These are phyloP conservation scores for Vimba vimba DNA, from an alignment of 2,113 vertebrate genomes.

Conservation along the genomic window DNA sequence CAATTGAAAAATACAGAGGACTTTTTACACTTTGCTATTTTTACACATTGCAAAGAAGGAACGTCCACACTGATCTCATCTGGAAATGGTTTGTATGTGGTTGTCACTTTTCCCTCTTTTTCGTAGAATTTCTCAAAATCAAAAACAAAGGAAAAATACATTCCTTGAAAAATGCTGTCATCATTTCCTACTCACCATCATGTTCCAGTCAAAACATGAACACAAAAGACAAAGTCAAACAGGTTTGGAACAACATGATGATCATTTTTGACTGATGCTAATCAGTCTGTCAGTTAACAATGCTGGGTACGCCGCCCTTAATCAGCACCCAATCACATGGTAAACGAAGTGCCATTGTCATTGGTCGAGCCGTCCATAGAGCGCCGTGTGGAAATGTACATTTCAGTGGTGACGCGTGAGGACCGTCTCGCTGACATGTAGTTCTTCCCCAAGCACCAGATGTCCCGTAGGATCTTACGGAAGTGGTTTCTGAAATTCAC, in stretches of 20 bases:
- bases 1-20: neutral
- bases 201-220: neutral
- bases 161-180: neutral
- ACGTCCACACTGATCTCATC: neutral
- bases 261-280: neutral
- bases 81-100: neutral
- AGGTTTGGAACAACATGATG: neutral
- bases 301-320: neutral
- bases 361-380: constrained; percentile 34
- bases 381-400: constrained; percentile 34
- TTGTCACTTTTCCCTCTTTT: neutral
- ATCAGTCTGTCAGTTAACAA: neutral
- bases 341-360: constrained; percentile 52
- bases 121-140: neutral
- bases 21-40: neutral
- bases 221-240: neutral
- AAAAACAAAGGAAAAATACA: neutral
- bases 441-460: constrained; percentile 78
- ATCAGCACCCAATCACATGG: constrained; percentile 39
- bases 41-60: neutral
- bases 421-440: constrained; percentile 58
- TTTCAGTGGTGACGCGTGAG: constrained; percentile 46
- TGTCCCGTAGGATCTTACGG: constrained; percentile 78
- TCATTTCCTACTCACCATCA: neutral
- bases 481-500: constrained; percentile 91